Conservation (phyloP, 2,888 invertebrate genomes). For the Conistra vaccinii region DNA sequence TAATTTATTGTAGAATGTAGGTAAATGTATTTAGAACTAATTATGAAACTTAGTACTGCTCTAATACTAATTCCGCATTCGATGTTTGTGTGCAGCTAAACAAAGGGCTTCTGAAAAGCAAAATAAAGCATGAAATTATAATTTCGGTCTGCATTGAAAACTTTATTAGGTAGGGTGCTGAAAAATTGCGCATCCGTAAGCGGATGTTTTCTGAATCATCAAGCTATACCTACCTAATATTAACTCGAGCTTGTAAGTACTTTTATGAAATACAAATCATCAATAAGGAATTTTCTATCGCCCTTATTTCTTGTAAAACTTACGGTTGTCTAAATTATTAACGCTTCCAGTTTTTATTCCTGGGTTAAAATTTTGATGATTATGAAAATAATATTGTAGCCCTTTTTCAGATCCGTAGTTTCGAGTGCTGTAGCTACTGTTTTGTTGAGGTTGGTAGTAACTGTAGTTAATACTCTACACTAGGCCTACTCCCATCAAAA, state of each 20-base stretch:
- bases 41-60: background rate
- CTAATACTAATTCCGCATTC: background rate
- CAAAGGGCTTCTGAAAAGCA: background rate
- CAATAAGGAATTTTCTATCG: slow-evolving; percentile 3
- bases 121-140: slow-evolving; percentile 8
- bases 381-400: background rate
- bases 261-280: slow-evolving; percentile 26
- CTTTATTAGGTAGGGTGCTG: slow-evolving; percentile 41
- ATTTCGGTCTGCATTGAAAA: slow-evolving; percentile 32
- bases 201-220: slow-evolving; percentile 53
- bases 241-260: background rate
- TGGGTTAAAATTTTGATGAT: background rate
- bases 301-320: background rate
- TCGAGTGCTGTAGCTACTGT: background rate
- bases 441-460: background rate
- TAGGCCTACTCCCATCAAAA: too few species aligned
- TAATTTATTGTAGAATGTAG: too few species aligned
- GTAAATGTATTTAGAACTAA: background rate
- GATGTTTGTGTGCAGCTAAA: background rate
- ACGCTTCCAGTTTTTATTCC: background rate
- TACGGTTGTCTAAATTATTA: background rate
- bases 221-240: background rate
- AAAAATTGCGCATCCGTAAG: slow-evolving; percentile 37
- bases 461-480: too few species aligned
- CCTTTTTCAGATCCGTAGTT: background rate